These are phyloP conservation scores for Mastomys natalensis DNA, from an alignment of 2,113 vertebrate genomes.

Conservation along the genomic window DNA sequence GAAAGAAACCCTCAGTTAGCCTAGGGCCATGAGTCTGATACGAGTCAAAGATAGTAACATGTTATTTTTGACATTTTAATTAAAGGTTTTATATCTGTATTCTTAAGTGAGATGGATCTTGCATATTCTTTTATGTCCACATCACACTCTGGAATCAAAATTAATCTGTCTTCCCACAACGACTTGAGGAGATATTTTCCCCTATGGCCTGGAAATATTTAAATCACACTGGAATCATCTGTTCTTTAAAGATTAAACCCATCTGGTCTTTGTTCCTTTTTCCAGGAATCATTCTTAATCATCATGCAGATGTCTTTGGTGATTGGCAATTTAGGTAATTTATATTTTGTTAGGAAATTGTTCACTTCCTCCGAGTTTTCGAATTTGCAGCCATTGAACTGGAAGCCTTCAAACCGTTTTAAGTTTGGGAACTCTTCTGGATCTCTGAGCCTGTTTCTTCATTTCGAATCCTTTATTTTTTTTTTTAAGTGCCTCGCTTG, in stretches of 20 bases:
- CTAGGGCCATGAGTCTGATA: neutral
- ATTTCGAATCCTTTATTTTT: constrained; percentile 27
- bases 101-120: constrained; percentile 11
- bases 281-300: constrained; percentile 58
- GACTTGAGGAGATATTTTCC: neutral
- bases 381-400: constrained; percentile 54
- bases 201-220: constrained; percentile 60
- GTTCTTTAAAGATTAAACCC: constrained; percentile 73
- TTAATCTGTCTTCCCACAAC: constrained; percentile 65
- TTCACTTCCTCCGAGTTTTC: constrained; percentile 49
- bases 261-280: constrained; percentile 70
- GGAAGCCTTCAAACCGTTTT: constrained; percentile 24
- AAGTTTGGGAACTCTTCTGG: constrained; percentile 17
- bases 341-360: constrained; percentile 71
- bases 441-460: constrained; percentile 43
- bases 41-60: neutral
- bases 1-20: neutral
- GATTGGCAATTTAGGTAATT: constrained; percentile 71
- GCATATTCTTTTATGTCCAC: neutral
- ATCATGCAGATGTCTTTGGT: constrained; percentile 46
- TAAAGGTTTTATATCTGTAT: neutral
- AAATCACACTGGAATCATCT: constrained; percentile 63
- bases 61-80: constrained; percentile 52
- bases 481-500: neutral
- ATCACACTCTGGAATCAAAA: constrained; percentile 57